Percentiles rank a stretch among this genome's conserved stretches.
phyloP scores from a whole-genome alignment of 1,140 invertebrate species.

The Drosophila simulans region DNA sequence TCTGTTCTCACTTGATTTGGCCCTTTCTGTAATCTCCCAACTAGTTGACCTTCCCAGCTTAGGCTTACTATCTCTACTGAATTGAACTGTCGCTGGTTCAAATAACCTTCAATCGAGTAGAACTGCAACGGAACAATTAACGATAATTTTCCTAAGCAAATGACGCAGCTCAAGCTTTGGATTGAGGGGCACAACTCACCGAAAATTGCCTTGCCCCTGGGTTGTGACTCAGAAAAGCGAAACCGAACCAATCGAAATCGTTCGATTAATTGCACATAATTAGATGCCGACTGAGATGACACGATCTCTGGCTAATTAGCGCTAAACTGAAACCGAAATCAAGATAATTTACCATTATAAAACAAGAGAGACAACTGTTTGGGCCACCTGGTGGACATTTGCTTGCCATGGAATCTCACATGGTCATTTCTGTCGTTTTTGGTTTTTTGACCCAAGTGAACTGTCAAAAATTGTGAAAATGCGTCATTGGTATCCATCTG shows the following conservation, averaged over 20 bases:
- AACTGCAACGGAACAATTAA: conserved; percentile 26
- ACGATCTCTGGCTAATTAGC: conserved; percentile 36
- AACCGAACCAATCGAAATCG: conserved; percentile 15
- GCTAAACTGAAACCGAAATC: conserved; percentile 16
- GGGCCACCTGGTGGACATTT: conserved; percentile 13
- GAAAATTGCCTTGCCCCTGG: conserved; percentile 32
- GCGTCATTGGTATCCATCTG: conserved; percentile 12
- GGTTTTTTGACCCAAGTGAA: conserved; percentile 27
- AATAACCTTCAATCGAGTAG: conserved; percentile 19
- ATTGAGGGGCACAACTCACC: conserved; percentile 27
- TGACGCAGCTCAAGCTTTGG: conserved; percentile 14
- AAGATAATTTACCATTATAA: conserved; percentile 2
- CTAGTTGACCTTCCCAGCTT: conserved; percentile 15
- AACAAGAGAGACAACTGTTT: conserved; percentile 3
- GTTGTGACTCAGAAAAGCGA: conserved; percentile 19
- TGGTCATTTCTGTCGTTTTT: conserved; percentile 11
- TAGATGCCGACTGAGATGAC: conserved; percentile 8
- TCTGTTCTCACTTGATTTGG: not conserved
- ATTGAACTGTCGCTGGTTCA: not conserved
- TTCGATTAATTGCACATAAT: conserved; percentile 42
- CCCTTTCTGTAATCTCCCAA: not conserved
- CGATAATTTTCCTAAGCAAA: conserved; percentile 14
- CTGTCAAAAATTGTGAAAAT: conserved; percentile 44
- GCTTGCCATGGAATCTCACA: conserved; percentile 10
- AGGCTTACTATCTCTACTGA: conserved; percentile 4